Conservation (phyloP, 2,797 vertebrate genomes). For the Cirrhinus molitorella region DNA sequence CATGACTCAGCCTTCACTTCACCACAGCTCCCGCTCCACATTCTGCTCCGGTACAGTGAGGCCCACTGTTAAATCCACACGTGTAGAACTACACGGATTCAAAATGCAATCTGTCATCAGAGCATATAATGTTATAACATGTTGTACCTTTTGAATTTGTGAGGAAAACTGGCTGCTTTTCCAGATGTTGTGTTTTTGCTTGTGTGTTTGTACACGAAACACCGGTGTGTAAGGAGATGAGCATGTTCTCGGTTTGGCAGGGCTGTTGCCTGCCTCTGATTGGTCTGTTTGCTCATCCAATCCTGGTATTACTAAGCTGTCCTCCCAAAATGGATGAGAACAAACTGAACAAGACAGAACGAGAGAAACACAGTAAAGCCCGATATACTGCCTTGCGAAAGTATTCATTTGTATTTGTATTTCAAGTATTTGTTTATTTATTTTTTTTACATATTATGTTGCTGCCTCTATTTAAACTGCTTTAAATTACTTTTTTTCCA, state of each 20-base stretch:
- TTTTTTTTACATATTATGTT: too few species aligned
- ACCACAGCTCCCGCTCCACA: neutral
- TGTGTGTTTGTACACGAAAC: conserved; percentile 23
- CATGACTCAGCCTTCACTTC: conserved; percentile 16
- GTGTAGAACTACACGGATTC: neutral
- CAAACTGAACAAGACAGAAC: neutral
- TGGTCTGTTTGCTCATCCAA: conserved; percentile 53
- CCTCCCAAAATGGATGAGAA: conserved; percentile 52
- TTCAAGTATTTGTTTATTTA: too few species aligned
- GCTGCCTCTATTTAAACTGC: too few species aligned
- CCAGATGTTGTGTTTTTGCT: conserved; percentile 18
- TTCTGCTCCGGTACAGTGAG: neutral
- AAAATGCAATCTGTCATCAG: conserved; percentile 22
- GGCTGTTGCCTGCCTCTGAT: conserved; percentile 18
- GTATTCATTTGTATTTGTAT: too few species aligned
- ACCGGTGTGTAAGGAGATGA: conserved; percentile 2
- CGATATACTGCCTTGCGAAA: too few species aligned
- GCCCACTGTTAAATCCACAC: conserved; percentile 7
- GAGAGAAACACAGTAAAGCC: neutral
- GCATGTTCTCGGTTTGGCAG: conserved; percentile 43
- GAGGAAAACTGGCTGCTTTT: neutral
- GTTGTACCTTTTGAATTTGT: neutral
- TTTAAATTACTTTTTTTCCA: too few species aligned
- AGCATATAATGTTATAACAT: neutral
- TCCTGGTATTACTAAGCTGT: conserved; percentile 29